Base-by-base conservation (phyloP, 1,140 invertebrate genomes). In the Ceratosolen solmsi region DNA sequence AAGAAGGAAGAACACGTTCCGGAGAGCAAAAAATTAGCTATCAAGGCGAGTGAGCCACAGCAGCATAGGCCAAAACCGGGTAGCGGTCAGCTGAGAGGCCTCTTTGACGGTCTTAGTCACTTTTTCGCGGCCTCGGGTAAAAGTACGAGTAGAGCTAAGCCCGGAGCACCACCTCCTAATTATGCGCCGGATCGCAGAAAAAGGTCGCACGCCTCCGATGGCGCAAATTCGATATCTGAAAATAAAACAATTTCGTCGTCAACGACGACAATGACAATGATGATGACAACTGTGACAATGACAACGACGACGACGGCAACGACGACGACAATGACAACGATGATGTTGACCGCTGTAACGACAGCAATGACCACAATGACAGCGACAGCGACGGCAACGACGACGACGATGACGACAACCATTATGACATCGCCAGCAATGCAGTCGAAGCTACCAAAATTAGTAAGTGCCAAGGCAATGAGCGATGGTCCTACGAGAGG, bases 71-170 rank as follows among this genome's bases (percentile, higher is more conserved):
- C 81, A 36, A 49, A 25, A 30, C 90, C 93, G 84, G 93, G 94
- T 36, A 91, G 92, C 84, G 93, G 94, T 9, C 95, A 95, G 84
- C 88, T 97, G 17, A 95, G 95, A 75, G 94, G 96, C 30, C 90
- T 97, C 1, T 97, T 95, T 90, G 96, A 97, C 89, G 96, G 96
- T 3, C 92, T 97, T 13, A 97, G 96, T 81, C 96, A 97, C 88
- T 94, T 97, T 84, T 97, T 96, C 87, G 94, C 95, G 56, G 93
- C 94, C 36, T 93, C 94, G 11, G 92, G 92, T 68, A 93, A 93
- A 77, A 90, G 94, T 85, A 93, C 93, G 74, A 90, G 94, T 85
- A 87, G 91, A 41, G 87, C 87, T 0, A 88, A 94, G 86, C 88
- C 93, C 85, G 88, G 94, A 60, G 89, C 89, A 7, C 87, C 89